Base-by-base conservation (phyloP, 2,797 vertebrate genomes). In the Acrossocheilus wenchowensis region DNA sequence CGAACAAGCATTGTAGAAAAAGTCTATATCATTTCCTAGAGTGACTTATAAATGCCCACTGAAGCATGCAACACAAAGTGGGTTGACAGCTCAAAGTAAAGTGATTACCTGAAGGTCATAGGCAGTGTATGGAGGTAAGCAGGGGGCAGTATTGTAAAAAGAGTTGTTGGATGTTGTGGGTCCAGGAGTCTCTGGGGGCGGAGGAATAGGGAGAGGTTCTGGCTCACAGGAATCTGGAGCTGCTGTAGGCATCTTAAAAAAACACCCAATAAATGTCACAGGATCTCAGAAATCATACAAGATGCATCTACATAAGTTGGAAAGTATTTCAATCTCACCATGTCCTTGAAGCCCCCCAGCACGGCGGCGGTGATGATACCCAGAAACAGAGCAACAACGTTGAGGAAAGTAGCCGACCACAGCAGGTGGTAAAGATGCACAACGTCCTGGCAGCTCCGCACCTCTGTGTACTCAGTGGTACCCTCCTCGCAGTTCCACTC, bases 391-490 rank as follows among this genome's bases (percentile, higher is more conserved):
- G 98, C 98, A 3, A 99, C 95, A 2, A 98, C 97, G 93, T 99
- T 99, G 91, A 99, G 96, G 92, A 99, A 96, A 23, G 98, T 99
- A 0, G 98, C 98, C 0, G 97, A 97, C 98, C 98, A 99, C 66
- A 99, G 93, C 92, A 99, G 93, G 90, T 99, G 97, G 91, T 99
- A 98, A 81, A 99, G 98, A 89, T 98, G 95, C 87, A 99, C 97
- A 91, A 99, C 98, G 21, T 99, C 98, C 90, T 99, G 96, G 94
- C 98, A 99, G 94, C 97, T 99, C 91, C 94, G 97, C 90, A 99
- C 98, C 7, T 99, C 98, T 0, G 97, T 98, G 92, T 98, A 99
- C 83, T 98, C 98, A n/a, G 2, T 99, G 98, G 94, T 99, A 99
- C 39, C 98, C 97, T 78, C 97, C 98, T 5, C 94, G 93, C 79